Evolutionary conservation across 2,797 vertebrate genomes (phyloP).

Genomic region (Champsocephalus gunnari): DNA sequence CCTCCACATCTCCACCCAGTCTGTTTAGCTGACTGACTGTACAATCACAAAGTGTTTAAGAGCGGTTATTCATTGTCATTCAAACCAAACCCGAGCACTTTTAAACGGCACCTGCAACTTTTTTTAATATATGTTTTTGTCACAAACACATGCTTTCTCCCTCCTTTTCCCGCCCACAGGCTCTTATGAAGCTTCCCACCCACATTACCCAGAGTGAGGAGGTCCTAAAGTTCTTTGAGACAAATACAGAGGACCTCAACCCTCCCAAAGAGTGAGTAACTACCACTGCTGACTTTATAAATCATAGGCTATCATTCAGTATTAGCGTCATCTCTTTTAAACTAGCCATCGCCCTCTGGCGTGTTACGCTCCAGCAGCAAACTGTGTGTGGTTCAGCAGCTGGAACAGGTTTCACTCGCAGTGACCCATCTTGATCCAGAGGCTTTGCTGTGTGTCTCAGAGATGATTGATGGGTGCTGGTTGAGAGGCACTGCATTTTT

Average conservation of each 20-base stretch:
- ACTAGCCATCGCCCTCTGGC: constrained; percentile 56
- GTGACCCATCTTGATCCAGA: constrained; percentile 50
- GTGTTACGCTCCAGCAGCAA: constrained; percentile 3
- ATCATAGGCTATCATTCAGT: constrained; percentile 11
- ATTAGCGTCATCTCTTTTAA: constrained; percentile 22
- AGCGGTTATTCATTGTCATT: constrained; percentile 33
- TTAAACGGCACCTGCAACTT: constrained; percentile 1
- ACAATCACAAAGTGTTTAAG: constrained; percentile 41
- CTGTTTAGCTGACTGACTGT: constrained; percentile 42
- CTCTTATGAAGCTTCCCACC: constrained; percentile 90
- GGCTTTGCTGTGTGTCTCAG: constrained; percentile 39
- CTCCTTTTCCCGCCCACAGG: constrained; percentile 77
- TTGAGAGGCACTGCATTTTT: constrained; percentile 46
- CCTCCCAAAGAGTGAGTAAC: constrained; percentile 94
- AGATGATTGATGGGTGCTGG: constrained; percentile 63
- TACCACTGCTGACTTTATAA: constrained; percentile 13
- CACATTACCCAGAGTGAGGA: constrained; percentile 94
- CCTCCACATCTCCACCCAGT: constrained; percentile 50
- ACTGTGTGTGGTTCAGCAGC: constrained; percentile 42
- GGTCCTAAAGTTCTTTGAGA: constrained; percentile 94
- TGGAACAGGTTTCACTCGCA: constrained; percentile 34
- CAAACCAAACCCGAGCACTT: constrained; percentile 12
- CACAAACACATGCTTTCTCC: constrained; percentile 10
- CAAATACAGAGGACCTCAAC: constrained; percentile 92
- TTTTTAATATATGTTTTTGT: constrained; percentile 18